A percentile compares a stretch with the other conserved stretches of the same genome.
phyloP scores from a whole-genome alignment of 2,113 vertebrate genomes.

The Plotosus lineatus region DNA sequence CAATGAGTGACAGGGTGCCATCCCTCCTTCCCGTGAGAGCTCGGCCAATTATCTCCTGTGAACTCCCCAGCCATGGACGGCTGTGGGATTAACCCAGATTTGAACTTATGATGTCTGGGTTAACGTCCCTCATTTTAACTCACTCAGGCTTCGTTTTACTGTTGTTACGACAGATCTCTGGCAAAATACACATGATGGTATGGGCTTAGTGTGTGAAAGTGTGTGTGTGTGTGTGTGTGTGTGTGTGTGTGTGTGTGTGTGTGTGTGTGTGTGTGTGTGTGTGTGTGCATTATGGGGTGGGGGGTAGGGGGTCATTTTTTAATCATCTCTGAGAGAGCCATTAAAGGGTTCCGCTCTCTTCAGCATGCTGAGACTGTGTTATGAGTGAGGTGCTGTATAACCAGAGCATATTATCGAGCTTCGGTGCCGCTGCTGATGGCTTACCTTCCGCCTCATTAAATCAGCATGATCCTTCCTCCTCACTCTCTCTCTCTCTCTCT shows the following conservation, averaged over 20 bases:
- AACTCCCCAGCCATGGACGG: too few species aligned
- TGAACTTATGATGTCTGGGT: too few species aligned
- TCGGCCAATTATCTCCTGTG: too few species aligned
- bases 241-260: background rate
- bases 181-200: too few species aligned
- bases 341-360: conserved; percentile 59
- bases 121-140: too few species aligned
- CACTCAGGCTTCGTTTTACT: background rate
- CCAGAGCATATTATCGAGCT: conserved; percentile 51
- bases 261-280: background rate
- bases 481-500: background rate
- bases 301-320: too few species aligned
- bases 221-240: conserved; percentile 25
- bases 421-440: conserved; percentile 14
- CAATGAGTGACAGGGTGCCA: too few species aligned
- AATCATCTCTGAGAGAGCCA: conserved; percentile 60
- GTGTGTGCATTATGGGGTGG: too few species aligned
- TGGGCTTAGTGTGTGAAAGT: background rate
- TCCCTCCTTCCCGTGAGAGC: too few species aligned
- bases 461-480: conserved; percentile 22
- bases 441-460: conserved; percentile 51
- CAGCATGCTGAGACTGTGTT: conserved; percentile 57
- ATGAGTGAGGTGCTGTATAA: conserved; percentile 51
- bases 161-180: background rate
- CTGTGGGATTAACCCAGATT: too few species aligned